Base-by-base conservation (phyloP, 2,888 invertebrate species). In the Drosophila peninsularis region DNA sequence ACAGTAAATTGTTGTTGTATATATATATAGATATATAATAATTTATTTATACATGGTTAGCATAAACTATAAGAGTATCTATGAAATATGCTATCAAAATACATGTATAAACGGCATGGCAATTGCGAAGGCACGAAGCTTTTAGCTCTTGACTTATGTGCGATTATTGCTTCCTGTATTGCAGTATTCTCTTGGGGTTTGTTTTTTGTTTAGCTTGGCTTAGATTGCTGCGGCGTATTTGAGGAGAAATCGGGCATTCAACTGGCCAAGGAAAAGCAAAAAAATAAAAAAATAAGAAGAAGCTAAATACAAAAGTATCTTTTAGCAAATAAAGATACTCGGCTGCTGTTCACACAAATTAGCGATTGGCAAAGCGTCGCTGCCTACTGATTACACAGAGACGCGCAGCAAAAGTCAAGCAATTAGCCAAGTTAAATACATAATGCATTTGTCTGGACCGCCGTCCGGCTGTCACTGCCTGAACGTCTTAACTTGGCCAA, bases 391-490 rank as follows among this genome's bases (percentile, higher is more conserved):
- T 77, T 76, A 76, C 62, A 78, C 62, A 75, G 54, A 36, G 47
- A 54, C 63, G 64, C 65, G 60, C 54, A 74, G 58, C 56, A 32
- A 56, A 44, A 62, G 56, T 54, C 75, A 78, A 72, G 80, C 83
- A 82, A 81, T 82, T 82, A 81, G 81, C 80, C 75, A 80, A 78
- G 72, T 75, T 82, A 77, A 82, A 81, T 80, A 78, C 78, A 80
- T 81, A 78, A 82, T 80, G 75, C 78, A 81, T 81, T 75, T 72
- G 72, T 63, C 70, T 81, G 75, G 66, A 52, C 62, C 50, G 57
- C 63, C 70, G 65, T 17, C 65, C 69, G 60, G 62, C 82, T 82
- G 77, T 76, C 77, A 80, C 74, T 71, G 66, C 17, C 39, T 44
- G 47, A 63, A 65, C 67, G 69, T 75, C 75, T 80, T 82, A 82